Evolutionary conservation across 1,140 invertebrate species (phyloP).

Genomic region (Paraescarpia echinospica): DNA sequence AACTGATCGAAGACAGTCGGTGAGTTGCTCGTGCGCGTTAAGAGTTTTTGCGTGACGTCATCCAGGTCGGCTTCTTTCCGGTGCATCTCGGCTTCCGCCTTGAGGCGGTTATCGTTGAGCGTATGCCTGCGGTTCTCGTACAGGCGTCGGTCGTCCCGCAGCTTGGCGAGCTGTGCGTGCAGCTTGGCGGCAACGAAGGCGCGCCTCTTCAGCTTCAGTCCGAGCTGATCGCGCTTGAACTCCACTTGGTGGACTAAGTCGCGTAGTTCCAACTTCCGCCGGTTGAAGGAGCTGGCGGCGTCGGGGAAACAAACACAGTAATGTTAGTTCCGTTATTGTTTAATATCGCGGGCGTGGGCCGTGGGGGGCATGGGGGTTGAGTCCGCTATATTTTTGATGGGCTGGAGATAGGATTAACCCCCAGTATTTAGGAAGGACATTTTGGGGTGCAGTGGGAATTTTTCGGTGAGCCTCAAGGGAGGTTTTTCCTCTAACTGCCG

Average conservation of each 20-base stretch:
- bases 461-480: no score
- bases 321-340: background rate
- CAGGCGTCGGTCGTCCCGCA: background rate
- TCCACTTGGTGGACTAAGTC: constrained; percentile 18
- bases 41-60: constrained; percentile 8
- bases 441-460: no score
- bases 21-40: constrained; percentile 12
- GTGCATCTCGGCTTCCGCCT: constrained; percentile 9
- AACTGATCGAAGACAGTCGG: constrained; percentile 18
- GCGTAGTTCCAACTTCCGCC: constrained; percentile 16
- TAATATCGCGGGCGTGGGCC: no score
- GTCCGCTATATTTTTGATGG: no score
- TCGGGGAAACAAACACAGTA: background rate
- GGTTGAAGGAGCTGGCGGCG: background rate
- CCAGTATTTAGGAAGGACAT: no score
- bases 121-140: background rate
- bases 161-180: background rate
- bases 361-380: no score
- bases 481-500: no score
- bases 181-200: background rate
- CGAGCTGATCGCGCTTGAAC: background rate
- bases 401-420: no score
- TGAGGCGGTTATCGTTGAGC: constrained; percentile 2
- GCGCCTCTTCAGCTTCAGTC: constrained; percentile 8
- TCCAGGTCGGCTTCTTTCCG: constrained; percentile 13